Percentiles rank a stretch among this genome's conserved stretches.
phyloP scores from a whole-genome alignment of 1,140 invertebrate genomes.

The Drosophila jambulina region DNA sequence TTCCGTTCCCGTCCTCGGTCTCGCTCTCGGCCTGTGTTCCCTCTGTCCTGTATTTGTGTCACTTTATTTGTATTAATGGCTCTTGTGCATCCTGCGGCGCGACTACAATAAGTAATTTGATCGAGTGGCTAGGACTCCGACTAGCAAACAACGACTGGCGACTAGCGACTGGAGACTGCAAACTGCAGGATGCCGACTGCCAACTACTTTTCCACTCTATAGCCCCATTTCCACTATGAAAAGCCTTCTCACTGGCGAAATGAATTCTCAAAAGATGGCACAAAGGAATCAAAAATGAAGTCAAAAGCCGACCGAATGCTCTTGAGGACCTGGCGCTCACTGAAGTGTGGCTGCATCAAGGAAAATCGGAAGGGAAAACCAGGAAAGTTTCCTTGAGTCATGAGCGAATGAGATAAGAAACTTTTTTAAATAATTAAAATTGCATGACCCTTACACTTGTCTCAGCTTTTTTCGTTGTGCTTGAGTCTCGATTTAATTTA shows the following conservation, averaged over 20 bases:
- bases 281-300: conserved; percentile 15
- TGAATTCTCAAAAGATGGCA: conserved; percentile 54
- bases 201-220: conserved; percentile 11
- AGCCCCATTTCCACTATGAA: conserved; percentile 3
- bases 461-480: background rate
- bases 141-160: background rate
- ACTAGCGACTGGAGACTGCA: background rate
- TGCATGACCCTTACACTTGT: background rate
- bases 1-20: conserved; percentile 13
- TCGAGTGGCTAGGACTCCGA: conserved; percentile 53
- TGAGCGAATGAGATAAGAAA: background rate
- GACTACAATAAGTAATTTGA: conserved; percentile 78
- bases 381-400: background rate
- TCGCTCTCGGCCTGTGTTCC: background rate
- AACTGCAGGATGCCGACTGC: conserved; percentile 14
- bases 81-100: conserved; percentile 77
- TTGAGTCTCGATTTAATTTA: background rate
- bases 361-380: background rate
- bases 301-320: conserved; percentile 13
- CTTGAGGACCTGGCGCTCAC: conserved; percentile 11
- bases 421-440: background rate
- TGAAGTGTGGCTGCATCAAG: conserved; percentile 17
- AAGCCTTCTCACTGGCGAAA: conserved; percentile 56
- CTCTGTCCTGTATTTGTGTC: conserved; percentile 59
- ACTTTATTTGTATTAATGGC: conserved; percentile 81